These are phyloP conservation scores for Pachypanchax playfairii DNA, from an alignment of 2,113 vertebrate species.

Conservation along the genomic window DNA sequence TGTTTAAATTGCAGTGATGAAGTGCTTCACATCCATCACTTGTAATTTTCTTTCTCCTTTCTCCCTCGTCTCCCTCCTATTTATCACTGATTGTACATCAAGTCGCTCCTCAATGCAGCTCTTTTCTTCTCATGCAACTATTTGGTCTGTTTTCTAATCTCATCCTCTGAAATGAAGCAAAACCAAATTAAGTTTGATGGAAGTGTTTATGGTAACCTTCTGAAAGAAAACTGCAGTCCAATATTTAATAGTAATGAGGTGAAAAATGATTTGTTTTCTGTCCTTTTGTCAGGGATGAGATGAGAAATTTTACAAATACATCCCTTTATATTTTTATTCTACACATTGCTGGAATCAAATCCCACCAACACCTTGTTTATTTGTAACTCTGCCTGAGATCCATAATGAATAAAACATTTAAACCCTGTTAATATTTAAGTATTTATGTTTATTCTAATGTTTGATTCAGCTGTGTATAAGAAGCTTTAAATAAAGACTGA, in stretches of 20 bases:
- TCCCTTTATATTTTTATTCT: too few relatives aligned
- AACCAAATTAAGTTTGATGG: background rate
- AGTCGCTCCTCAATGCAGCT: background rate
- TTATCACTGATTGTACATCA: slow-evolving; percentile 25
- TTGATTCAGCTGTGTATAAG: too few relatives aligned
- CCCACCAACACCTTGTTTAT: too few relatives aligned
- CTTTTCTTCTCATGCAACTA: slow-evolving; percentile 6
- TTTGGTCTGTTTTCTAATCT: background rate
- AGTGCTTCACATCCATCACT: slow-evolving; percentile 41
- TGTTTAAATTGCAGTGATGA: slow-evolving; percentile 62
- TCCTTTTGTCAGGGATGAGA: too few relatives aligned
- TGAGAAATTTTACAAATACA: too few relatives aligned
- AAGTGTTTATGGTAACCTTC: too few relatives aligned
- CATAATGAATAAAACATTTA: too few relatives aligned
- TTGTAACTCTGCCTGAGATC: too few relatives aligned
- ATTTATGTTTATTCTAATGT: too few relatives aligned
- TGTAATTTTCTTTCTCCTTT: slow-evolving; percentile 18
- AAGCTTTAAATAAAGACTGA: too few relatives aligned
- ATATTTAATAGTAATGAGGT: background rate
- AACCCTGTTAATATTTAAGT: too few relatives aligned
- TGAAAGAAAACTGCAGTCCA: background rate
- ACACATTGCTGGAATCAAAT: too few relatives aligned
- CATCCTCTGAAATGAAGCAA: background rate
- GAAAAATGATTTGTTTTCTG: background rate
- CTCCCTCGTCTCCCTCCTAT: slow-evolving; percentile 11